Base-by-base conservation (phyloP, 2,113 vertebrate species). In the Tachysurus vachellii region DNA sequence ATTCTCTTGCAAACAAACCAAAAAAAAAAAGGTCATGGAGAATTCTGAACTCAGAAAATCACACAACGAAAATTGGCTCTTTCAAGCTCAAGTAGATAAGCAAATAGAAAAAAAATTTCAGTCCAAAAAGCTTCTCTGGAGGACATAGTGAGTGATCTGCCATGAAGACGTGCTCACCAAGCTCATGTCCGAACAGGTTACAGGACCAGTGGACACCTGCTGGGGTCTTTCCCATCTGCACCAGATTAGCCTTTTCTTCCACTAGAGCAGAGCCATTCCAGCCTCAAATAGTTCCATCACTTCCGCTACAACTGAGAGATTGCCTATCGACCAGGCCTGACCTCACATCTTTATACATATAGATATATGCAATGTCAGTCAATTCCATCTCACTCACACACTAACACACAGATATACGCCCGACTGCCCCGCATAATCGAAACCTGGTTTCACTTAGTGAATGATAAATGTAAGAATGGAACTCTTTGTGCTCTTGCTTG, bases 211-310 rank as follows among this genome's bases (percentile, higher is more conserved):
- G 87, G 86, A 88, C 91, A 91, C 91, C 92, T 90, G 92, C 92
- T 92, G 91, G 86, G 83, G 59, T 87, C 79, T 66, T 53, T 89
- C 85, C 88, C 90, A 91, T 91, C 91, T 90, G 92, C 90, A 89
- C 86, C 87, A 90, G 82, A 92, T 92, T 92, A 91, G 89, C 92
- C 91, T 91, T 92, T 91, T 86, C 90, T 92, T 92, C 92, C 92
- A 91, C 92, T 91, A 91, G 86, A 92, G 83, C 90, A 89, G 91
- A 91, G 91, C 91, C 92, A 92, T 92, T 92, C 88, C 89, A 91
- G 88, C 70, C 85, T 89, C 90, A 91, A 90, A 92, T 91, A 90
- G 90, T 90, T 88, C 89, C 90, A 92, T 92, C 92, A 90, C 92
- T 92, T 92, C 92, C 92, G 90, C 92, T 89, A 91, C 85, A 88